phyloP scores from a whole-genome alignment of 2,113 vertebrate genomes.

The Protobothrops mucrosquamatus region DNA sequence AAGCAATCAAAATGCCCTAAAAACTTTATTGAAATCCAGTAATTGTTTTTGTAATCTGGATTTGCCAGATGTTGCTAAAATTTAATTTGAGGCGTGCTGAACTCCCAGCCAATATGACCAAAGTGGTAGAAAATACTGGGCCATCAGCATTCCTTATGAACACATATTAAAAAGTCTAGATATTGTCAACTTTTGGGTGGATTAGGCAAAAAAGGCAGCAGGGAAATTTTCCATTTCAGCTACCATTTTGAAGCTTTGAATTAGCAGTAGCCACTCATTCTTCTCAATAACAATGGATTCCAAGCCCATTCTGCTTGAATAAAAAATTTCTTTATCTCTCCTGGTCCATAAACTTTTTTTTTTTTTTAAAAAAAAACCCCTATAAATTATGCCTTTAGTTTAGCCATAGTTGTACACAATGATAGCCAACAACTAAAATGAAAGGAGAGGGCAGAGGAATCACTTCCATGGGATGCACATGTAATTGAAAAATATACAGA shows the following conservation, averaged over 20 bases:
- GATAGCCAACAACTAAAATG: not conserved
- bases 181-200: not conserved
- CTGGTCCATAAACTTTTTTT: conserved; percentile 52
- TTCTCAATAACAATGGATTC: conserved; percentile 3
- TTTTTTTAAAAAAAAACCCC: conserved; percentile 3
- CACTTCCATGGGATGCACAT: not conserved
- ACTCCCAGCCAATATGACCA: not conserved
- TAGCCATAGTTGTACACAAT: not conserved
- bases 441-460: not conserved
- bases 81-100: not conserved
- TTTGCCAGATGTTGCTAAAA: not conserved
- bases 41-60: not conserved
- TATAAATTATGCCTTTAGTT: not conserved
- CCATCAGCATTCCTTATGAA: not conserved
- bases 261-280: not conserved
- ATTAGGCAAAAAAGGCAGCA: not conserved
- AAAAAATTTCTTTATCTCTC: conserved; percentile 12
- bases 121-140: not conserved
- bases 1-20: not conserved
- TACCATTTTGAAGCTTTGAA: not conserved
- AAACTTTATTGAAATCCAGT: not conserved
- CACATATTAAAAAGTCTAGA: not conserved
- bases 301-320: conserved; percentile 5
- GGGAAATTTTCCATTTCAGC: not conserved
- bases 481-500: not conserved